Conservation (phyloP, 2,113 vertebrate species). For the Grantiella picta region DNA sequence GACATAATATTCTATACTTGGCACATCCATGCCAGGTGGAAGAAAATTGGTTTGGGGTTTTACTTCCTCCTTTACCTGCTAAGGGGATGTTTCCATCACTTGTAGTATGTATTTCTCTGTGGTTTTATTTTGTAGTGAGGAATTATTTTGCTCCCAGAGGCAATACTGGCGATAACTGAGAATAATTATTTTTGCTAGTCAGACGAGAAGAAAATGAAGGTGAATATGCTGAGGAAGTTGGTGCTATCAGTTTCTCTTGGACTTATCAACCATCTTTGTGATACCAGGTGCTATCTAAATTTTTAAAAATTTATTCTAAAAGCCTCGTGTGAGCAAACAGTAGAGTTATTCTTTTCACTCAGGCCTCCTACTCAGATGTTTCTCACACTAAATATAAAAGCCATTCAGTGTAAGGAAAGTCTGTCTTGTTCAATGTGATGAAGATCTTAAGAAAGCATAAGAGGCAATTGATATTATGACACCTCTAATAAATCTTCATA, state of each 20-base stretch:
- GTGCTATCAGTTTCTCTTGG: not conserved
- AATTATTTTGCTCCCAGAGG: not conserved
- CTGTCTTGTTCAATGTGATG: not conserved
- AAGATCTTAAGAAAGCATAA: not conserved
- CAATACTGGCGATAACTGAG: not conserved
- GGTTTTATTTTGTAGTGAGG: not conserved
- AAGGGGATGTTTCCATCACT: not conserved
- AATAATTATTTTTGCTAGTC: not conserved
- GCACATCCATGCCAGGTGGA: not conserved
- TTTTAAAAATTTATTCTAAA: not conserved
- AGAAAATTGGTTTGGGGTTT: not conserved
- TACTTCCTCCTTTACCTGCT: not conserved
- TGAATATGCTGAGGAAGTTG: not conserved
- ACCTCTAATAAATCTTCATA: not conserved
- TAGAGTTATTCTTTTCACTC: not conserved
- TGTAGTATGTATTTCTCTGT: not conserved
- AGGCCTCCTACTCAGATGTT: not conserved
- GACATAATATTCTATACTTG: not conserved
- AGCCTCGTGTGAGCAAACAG: not conserved
- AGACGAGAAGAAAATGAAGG: not conserved
- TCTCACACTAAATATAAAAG: not conserved
- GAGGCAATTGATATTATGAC: not conserved
- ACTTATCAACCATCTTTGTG: not conserved
- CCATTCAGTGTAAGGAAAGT: not conserved
- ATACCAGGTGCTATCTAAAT: not conserved